Evolutionary conservation across 2,113 vertebrate genomes (phyloP), one percentile per base, ranked within the genome.

Genomic region (Rana temporaria): DNA sequence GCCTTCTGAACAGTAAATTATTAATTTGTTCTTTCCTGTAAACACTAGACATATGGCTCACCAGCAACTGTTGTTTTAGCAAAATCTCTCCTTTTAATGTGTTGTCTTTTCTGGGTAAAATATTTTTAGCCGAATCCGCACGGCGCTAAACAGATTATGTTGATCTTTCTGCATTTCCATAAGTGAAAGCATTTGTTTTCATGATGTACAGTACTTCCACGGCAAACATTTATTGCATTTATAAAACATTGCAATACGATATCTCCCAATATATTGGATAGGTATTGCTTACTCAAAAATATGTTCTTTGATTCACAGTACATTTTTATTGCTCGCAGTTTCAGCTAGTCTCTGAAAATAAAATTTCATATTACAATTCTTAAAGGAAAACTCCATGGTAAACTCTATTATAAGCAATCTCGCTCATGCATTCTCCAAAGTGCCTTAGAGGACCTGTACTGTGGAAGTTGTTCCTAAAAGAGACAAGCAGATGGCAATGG

Each of bases 31-130:
- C 56, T 62, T 75, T 34, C 72, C 72, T 60, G 56, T 57, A 75
- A 75, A 75, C 72, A 75, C 56, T 0, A 75, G 72, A 75, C 72
- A 75, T 75, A 75, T 75, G 72, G 72, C 19, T 75, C 12, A 9
- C 56, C 72, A 75, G 38, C 72, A 42, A 60, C 56, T 75, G 72
- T 75, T 75, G 72, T 75, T 57, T 75, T 75, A 75, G 72, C 72
- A 75, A 75, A 75, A 60, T 75, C 57, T 75, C 60, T 75, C 72
- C 53, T 34, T 75, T 75, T 75, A 75, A 75, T 75, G 72, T 75
- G 72, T 75, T 75, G 72, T 75, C 72, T 75, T 75, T 42, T 42
- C 56, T 16, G n/a, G 20, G 60, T 75, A 75, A 75, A 75, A 62
- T n/a, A 75, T 32, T 75, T 75, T 75, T 75, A 75, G 72, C 26